Evolutionary conservation across 2,888 invertebrate genomes (phyloP), one percentile per base, ranked within the genome.

Genomic region (Chalcosyrphus nemorum): DNA sequence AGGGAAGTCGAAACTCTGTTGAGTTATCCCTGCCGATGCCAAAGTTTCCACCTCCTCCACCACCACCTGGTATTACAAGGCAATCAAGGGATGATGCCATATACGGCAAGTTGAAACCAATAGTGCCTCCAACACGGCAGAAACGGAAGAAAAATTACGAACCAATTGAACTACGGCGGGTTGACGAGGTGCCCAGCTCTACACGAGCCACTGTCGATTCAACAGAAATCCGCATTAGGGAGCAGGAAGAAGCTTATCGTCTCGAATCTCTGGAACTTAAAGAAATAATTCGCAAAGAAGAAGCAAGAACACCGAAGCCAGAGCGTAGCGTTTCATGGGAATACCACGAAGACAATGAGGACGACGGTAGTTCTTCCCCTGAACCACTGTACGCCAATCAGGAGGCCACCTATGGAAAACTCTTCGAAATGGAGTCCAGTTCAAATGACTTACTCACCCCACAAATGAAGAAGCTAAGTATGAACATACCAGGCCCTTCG

Each of bases 281-380:
- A 2, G 88, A 88, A 45, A 88, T 85, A 57, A 89, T 88, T 45
- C 87, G 87, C 0, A 87, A 86, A 2, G 89, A 87, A 5, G 89
- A 90, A 76, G 87, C 87, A 5, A 86, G 86, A 9, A 88, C 88
- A 0, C 89, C 89, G 0, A 88, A 90, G n/a, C 89, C 91, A 1
- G 90, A 90, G 56, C 89, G 91, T 27, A 91, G 91, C 85, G 89
- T 90, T 3, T 91, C 92, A 0, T 92, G 92, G 92, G 88, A 89
- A 71, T 92, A 91, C 50, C 89, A 88, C 57, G 89, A 88, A 13
- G 89, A 89, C 2, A 85, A 86, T 7, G 87, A 87, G 0, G 87
- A 88, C 13, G 80, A 75, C 13, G 76, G 52, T 1, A 86, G 77
- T 3, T 86, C 81, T 76, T 90, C 91, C 2, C 89, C 89, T 0